Base-by-base conservation (phyloP, 2,113 vertebrate species). In the Nettapus auritus region DNA sequence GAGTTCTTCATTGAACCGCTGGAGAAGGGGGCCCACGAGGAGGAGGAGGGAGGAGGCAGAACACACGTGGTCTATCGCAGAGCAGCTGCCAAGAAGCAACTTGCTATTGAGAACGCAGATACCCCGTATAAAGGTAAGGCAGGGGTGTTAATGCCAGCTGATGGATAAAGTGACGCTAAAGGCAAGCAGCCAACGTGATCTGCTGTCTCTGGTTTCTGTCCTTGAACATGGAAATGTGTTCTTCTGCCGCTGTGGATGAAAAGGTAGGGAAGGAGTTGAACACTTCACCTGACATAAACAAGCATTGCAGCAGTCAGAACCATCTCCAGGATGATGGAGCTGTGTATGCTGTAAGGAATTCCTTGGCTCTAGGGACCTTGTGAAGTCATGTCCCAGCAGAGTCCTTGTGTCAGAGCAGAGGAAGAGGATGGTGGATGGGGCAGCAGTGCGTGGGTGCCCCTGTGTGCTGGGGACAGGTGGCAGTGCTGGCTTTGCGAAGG, bases 1-100 rank as follows among this genome's bases (percentile, higher is more conserved):
- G 99, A 99, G 97, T 99, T 99, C 98, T 99, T 99, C 97, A 99
- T 99, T 13, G 99, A 99, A 92, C 99, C 99, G 3, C 94, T 99
- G 96, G 98, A 99, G 96, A 98, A 97, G 75, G 98, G 98, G 8
- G 97, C 85, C 96, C 94, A 95, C 20, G 98, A 97, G 25, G 97
- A 98, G 89, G 98, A 98, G 26, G 97, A 96, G 69, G 97, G 9
- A 92, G 95, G 79, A 94, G 98, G 99, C 63, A 98, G 99, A 68
- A 97, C 98, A 3, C 99, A 99, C 23, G 97, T 99, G 93, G 98
- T 99, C 18, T 99, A 99, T 96, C 99, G 98, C 89, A 98, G 99
- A 34, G 98, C 98, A 1, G 98, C 98, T n/a, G 94, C 98, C 71
- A 98, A 98, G 95, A 98, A 96, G 89, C 77, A 95, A 36, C 95